Evolutionary conservation across 2,888 invertebrate genomes (phyloP).

Genomic region (Apotomis capreana): DNA sequence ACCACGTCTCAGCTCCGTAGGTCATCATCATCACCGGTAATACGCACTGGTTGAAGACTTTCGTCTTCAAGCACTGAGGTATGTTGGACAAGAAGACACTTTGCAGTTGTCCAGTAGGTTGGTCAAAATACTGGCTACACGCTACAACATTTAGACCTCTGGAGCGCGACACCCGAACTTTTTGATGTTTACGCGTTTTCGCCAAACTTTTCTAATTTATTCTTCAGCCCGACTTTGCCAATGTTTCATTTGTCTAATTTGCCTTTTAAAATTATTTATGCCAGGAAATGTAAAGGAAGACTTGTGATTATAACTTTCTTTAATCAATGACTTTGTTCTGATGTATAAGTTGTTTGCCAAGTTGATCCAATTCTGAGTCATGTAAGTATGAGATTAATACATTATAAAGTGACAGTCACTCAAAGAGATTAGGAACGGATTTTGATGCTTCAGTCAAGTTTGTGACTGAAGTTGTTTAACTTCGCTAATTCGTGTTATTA

Average conservation of each 20-base stretch:
- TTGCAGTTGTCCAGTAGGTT: too few species aligned
- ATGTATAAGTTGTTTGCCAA: slow-evolving; percentile 19
- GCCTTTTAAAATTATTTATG: slow-evolving; percentile 58
- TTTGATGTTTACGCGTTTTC: slow-evolving; percentile 65
- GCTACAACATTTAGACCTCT: slow-evolving; percentile 12
- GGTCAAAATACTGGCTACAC: neutral
- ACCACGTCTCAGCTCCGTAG: too few species aligned
- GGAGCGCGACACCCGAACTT: slow-evolving; percentile 59
- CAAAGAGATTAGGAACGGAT: neutral
- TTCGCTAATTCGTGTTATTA: too few species aligned
- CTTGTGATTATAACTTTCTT: slow-evolving; percentile 40
- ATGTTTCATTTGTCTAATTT: slow-evolving; percentile 64
- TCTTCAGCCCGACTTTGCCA: slow-evolving; percentile 53
- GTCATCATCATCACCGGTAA: too few species aligned
- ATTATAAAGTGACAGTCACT: slow-evolving; percentile 3
- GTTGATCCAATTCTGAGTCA: slow-evolving; percentile 6
- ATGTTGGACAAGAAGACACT: too few species aligned
- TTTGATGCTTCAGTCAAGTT: neutral
- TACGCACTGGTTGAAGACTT: too few species aligned
- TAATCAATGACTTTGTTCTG: slow-evolving; percentile 33
- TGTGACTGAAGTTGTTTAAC: neutral
- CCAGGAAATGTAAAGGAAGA: slow-evolving; percentile 38
- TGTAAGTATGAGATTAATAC: slow-evolving; percentile 15
- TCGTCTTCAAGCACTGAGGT: too few species aligned
- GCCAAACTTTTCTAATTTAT: slow-evolving; percentile 73